phyloP scores from a whole-genome alignment of 2,797 vertebrate species.

The Toxotes lorentzi region DNA sequence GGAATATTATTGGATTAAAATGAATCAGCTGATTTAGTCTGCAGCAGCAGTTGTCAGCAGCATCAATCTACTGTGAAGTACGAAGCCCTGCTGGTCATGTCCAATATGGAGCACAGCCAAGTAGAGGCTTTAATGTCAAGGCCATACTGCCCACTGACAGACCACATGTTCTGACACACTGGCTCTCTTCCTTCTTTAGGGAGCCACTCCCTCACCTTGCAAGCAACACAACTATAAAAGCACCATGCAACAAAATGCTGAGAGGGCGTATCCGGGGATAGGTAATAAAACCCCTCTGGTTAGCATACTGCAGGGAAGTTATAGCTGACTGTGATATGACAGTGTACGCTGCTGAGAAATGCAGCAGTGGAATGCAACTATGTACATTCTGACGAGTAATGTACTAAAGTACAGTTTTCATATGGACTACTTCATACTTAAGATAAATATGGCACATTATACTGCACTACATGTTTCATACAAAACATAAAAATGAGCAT shows the following conservation, averaged over 20 bases:
- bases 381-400: background rate
- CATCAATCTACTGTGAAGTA: constrained; percentile 35
- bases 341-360: constrained; percentile 8
- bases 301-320: constrained; percentile 12
- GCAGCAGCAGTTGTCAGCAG: constrained; percentile 10
- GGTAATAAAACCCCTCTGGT: constrained; percentile 55
- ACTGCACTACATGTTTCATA: background rate
- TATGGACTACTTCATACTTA: background rate
- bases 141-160: constrained; percentile 57
- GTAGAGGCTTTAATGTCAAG: constrained; percentile 63
- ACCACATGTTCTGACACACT: constrained; percentile 55
- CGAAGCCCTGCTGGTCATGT: constrained; percentile 34
- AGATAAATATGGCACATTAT: no score
- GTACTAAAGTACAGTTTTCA: background rate
- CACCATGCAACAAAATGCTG: constrained; percentile 45
- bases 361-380: background rate
- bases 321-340: constrained; percentile 33
- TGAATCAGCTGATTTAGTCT: constrained; percentile 19
- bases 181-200: constrained; percentile 60
- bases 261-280: constrained; percentile 25
- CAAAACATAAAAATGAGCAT: background rate
- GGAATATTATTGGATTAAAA: constrained; percentile 15
- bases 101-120: constrained; percentile 55
- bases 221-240: constrained; percentile 35
- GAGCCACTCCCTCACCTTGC: constrained; percentile 56